These are phyloP conservation scores for Phortica variegata DNA, from an alignment of 1,140 invertebrate genomes.

Conservation along the genomic window DNA sequence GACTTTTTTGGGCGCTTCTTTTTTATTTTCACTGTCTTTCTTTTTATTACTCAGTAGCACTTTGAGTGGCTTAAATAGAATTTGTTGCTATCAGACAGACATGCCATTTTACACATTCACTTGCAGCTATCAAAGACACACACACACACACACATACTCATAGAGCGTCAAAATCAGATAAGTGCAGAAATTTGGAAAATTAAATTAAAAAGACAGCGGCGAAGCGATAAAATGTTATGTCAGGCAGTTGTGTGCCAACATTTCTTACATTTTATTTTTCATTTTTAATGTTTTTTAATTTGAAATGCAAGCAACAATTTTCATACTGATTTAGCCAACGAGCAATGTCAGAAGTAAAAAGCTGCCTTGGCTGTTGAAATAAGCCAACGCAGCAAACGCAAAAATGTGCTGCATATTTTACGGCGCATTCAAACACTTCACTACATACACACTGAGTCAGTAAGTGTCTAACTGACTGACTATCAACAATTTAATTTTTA, in stretches of 20 bases:
- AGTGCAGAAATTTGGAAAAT: background rate
- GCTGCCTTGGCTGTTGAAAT: background rate
- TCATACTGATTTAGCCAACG: background rate
- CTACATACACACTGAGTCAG: slow-evolving; percentile 13
- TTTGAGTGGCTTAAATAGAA: no score
- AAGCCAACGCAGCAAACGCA: slow-evolving; percentile 4
- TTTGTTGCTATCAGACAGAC: no score
- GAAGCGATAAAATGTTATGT: no score
- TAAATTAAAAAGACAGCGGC: no score
- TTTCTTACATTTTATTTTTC: no score
- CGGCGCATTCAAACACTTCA: slow-evolving; percentile 28
- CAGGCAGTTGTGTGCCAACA: no score
- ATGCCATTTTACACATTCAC: slow-evolving; percentile 27
- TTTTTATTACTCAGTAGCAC: no score
- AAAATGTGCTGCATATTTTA: slow-evolving; percentile 18
- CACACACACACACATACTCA: background rate
- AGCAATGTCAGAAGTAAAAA: no score
- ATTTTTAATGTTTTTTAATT: no score
- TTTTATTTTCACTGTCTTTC: no score
- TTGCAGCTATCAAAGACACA: slow-evolving; percentile 3
- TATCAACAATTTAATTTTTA: slow-evolving; percentile 37
- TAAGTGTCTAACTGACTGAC: slow-evolving; percentile 17
- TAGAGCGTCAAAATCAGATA: no score
- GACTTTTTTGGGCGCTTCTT: no score
- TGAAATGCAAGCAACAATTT: background rate